Evolutionary conservation across 1,140 invertebrate genomes (phyloP).

Genomic region (Drosophila neocordata): DNA sequence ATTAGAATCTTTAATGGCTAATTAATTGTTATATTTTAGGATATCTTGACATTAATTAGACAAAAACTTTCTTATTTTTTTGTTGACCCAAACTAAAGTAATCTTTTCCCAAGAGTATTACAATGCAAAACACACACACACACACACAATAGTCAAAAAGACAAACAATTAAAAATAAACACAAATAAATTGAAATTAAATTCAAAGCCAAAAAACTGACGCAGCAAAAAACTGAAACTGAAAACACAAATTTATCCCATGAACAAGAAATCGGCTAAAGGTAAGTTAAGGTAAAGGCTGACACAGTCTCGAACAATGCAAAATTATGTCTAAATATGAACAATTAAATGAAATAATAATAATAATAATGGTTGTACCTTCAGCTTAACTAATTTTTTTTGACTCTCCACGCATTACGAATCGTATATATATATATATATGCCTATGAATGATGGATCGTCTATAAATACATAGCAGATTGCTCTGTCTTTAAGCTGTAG

Average conservation of each 20-base stretch:
- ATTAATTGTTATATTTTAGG: not conserved
- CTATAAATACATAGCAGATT: slow-evolving; percentile 10
- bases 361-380: slow-evolving; percentile 4
- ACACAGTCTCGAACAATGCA: slow-evolving; percentile 15
- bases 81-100: not conserved
- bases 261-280: slow-evolving; percentile 17
- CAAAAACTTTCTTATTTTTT: slow-evolving; percentile 5
- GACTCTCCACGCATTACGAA: slow-evolving; percentile 8
- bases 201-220: slow-evolving; percentile 15
- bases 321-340: slow-evolving; percentile 31
- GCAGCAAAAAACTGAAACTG: slow-evolving; percentile 2
- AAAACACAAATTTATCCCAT: slow-evolving; percentile 11
- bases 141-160: slow-evolving; percentile 2
- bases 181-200: slow-evolving; percentile 23
- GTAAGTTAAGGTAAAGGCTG: not conserved
- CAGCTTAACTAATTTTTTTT: slow-evolving; percentile 17
- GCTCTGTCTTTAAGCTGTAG: slow-evolving; percentile 11
- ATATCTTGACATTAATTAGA: not conserved
- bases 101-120: not conserved
- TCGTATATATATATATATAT: not conserved
- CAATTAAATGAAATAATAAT: slow-evolving; percentile 32
- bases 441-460: slow-evolving; percentile 15
- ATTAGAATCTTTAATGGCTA: too few relatives aligned
- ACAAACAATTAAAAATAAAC: slow-evolving; percentile 17
- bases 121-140: not conserved